Percentiles rank a stretch among this genome's conserved stretches.
These are phyloP conservation scores for Coilia nasus DNA, from an alignment of 2,797 vertebrate species.

Conservation along the genomic window DNA sequence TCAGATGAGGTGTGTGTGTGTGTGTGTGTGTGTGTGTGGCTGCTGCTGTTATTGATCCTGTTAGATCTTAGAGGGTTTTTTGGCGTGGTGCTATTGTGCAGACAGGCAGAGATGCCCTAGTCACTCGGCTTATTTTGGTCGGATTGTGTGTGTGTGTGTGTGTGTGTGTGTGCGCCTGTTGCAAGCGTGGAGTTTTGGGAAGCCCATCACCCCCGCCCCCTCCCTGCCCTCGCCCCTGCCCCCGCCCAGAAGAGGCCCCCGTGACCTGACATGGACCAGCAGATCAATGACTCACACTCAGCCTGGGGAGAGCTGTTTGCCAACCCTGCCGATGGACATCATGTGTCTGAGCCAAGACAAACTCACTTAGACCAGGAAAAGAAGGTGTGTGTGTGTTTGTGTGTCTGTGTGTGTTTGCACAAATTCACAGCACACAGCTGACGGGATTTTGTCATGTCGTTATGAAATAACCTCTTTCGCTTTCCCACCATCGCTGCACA, in stretches of 20 bases:
- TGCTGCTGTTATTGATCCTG: conserved; percentile 16
- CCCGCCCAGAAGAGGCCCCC: conserved; percentile 19
- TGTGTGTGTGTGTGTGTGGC: background rate
- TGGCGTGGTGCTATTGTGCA: background rate
- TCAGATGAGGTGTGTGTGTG: conserved; percentile 47
- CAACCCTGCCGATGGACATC: conserved; percentile 62
- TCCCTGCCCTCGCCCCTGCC: background rate
- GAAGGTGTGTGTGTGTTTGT: background rate
- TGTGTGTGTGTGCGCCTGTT: conserved; percentile 43
- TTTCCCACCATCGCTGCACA: too few species aligned
- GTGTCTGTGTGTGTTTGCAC: background rate
- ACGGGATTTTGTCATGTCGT: too few species aligned
- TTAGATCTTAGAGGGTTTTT: background rate
- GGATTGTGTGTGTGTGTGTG: conserved; percentile 32
- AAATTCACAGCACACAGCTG: too few species aligned
- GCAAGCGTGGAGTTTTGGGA: conserved; percentile 19
- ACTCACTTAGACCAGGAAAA: conserved; percentile 32
- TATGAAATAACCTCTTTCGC: too few species aligned
- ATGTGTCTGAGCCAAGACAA: conserved; percentile 60
- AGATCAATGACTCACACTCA: conserved; percentile 62
- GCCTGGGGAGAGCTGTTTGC: conserved; percentile 65
- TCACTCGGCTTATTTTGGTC: conserved; percentile 34
- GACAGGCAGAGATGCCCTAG: background rate
- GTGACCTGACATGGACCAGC: conserved; percentile 33
- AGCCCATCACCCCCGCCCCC: too few species aligned